Evolutionary conservation across 2,113 vertebrate genomes (phyloP).

Genomic region (Tenrec ecaudatus): DNA sequence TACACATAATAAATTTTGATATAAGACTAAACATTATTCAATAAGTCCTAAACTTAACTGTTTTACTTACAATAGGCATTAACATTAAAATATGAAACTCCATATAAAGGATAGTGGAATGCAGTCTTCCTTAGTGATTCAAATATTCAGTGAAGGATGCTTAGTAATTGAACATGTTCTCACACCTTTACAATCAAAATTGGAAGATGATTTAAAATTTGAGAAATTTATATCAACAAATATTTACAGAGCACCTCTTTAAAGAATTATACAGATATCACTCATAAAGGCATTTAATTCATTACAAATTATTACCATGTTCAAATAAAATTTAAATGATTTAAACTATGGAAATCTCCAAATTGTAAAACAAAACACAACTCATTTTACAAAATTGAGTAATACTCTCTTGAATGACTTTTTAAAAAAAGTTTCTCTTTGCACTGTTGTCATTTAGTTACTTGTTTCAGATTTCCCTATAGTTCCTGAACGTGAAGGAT

Average conservation of each 20-base stretch:
- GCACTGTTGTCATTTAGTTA: not conserved
- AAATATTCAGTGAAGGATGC: not conserved
- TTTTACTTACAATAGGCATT: constrained; percentile 4
- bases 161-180: not conserved
- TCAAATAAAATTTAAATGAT: constrained; percentile 11
- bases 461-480: not conserved
- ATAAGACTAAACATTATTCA: too few relatives aligned
- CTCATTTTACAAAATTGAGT: too few relatives aligned
- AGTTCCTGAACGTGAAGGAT: not conserved
- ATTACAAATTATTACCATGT: not conserved
- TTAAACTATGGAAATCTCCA: not conserved
- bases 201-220: not conserved
- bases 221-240: not conserved
- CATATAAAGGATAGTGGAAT: not conserved
- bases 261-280: not conserved
- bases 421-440: too few relatives aligned
- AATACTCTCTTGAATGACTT: too few relatives aligned
- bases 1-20: too few relatives aligned
- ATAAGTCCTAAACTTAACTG: not conserved
- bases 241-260: not conserved
- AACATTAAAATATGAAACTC: constrained; percentile 12
- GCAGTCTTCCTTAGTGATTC: not conserved
- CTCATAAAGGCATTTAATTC: not conserved
- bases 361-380: not conserved
- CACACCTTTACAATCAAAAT: not conserved